These are phyloP conservation scores for Standfussiana lucernea DNA, from an alignment of 2,888 invertebrate genomes.

Conservation along the genomic window DNA sequence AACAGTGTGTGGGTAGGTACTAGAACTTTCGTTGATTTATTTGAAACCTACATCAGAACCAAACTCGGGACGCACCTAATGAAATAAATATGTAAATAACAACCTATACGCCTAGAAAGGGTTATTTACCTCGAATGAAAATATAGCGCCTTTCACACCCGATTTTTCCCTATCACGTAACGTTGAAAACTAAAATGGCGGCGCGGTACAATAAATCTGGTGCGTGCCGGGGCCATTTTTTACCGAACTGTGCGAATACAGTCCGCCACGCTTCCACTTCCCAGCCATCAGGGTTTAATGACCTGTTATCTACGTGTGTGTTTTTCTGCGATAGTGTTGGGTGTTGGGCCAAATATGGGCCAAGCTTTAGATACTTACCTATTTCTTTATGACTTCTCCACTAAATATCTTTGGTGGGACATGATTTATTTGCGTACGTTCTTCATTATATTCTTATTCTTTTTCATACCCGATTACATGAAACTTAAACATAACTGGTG, in stretches of 20 bases:
- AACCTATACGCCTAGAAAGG: not conserved
- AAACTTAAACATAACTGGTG: not conserved
- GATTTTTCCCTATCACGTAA: conserved; percentile 37
- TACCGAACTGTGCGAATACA: conserved; percentile 49
- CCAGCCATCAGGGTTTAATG: conserved; percentile 59
- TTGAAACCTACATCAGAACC: conserved; percentile 15
- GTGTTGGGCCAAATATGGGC: not conserved
- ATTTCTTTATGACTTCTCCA: not conserved
- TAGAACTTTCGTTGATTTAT: not conserved
- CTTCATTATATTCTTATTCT: not conserved
- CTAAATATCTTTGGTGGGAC: not conserved
- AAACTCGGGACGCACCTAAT: conserved; percentile 3
- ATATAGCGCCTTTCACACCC: conserved; percentile 22
- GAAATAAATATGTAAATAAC: conserved; percentile 40
- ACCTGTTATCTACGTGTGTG: conserved; percentile 52
- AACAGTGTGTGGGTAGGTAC: not conserved
- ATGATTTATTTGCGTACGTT: not conserved
- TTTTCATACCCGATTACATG: not conserved
- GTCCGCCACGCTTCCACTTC: conserved; percentile 28
- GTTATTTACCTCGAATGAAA: conserved; percentile 15
- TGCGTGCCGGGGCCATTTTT: conserved; percentile 55
- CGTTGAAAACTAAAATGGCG: conserved; percentile 58
- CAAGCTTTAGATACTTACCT: not conserved
- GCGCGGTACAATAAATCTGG: conserved; percentile 51
- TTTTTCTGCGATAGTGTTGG: conserved; percentile 27